Conservation (phyloP, 2,888 invertebrate species). For the Hylaea fasciaria region DNA sequence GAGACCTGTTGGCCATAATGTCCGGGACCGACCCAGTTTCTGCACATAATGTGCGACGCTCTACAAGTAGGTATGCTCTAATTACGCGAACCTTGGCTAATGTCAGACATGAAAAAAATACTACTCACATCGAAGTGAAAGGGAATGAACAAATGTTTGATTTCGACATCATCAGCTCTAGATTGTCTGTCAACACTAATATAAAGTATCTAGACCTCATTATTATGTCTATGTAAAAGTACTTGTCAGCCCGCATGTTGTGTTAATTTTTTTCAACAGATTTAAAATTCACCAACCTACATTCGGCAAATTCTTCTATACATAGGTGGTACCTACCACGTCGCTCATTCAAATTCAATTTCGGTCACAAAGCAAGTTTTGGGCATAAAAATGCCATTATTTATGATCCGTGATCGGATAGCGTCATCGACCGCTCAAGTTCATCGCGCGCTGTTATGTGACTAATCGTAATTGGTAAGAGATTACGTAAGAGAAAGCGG, state of each 20-base stretch:
- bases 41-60: constrained; percentile 6
- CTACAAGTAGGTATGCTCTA: no score
- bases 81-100: constrained; percentile 44
- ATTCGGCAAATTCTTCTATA: no score
- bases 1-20: no score
- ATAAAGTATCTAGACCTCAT: constrained; percentile 16
- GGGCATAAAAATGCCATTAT: constrained; percentile 21
- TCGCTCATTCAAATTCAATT: not conserved
- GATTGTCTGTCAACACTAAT: constrained; percentile 24
- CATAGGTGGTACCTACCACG: no score
- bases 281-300: no score
- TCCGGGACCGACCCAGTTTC: constrained; percentile 12
- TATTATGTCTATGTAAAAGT: not conserved
- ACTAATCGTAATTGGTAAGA: constrained; percentile 74
- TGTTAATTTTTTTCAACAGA: no score
- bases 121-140: constrained; percentile 45
- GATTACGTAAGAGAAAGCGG: constrained; percentile 82
- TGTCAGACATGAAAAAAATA: constrained; percentile 52
- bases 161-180: constrained; percentile 23
- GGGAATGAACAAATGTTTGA: constrained; percentile 41
- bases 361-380: not conserved
- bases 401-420: constrained; percentile 45
- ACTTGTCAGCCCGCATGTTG: no score
- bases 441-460: constrained; percentile 73
- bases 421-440: constrained; percentile 71